phyloP scores from a whole-genome alignment of 37 sponge, comb jelly and placozoan genomes.

The Eunapius fragilis region DNA sequence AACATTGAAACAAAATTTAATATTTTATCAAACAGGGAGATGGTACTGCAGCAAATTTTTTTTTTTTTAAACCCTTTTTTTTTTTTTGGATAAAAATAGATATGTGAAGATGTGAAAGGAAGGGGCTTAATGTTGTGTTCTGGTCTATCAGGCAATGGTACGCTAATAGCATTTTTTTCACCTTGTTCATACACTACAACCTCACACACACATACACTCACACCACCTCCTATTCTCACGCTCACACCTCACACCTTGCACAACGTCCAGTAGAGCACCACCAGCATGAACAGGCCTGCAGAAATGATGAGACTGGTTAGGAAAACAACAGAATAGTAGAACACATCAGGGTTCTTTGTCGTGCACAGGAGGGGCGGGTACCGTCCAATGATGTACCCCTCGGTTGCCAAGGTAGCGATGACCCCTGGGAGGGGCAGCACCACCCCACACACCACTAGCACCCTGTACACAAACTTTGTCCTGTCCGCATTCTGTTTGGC shows the following conservation, averaged over 20 bases:
- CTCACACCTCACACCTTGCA: neutral
- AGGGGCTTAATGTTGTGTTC: too few species aligned
- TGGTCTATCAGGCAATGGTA: too few species aligned
- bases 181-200: neutral
- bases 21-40: too few species aligned
- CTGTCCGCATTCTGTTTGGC: neutral
- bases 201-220: neutral
- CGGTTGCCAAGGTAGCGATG: neutral
- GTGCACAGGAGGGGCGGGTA: neutral
- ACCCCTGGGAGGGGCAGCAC: neutral
- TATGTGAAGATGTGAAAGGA: too few species aligned
- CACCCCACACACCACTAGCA: neutral
- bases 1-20: too few species aligned
- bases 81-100: too few species aligned
- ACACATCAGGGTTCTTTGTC: neutral
- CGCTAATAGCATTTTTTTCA: too few species aligned
- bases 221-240: neutral
- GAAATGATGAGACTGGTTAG: neutral
- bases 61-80: too few species aligned
- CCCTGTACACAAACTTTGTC: neutral
- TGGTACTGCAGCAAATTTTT: too few species aligned
- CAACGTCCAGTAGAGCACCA: neutral
- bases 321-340: neutral
- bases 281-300: neutral
- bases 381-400: neutral